Conservation (phyloP, 2,797 vertebrate species). For the Champsocephalus esox region DNA sequence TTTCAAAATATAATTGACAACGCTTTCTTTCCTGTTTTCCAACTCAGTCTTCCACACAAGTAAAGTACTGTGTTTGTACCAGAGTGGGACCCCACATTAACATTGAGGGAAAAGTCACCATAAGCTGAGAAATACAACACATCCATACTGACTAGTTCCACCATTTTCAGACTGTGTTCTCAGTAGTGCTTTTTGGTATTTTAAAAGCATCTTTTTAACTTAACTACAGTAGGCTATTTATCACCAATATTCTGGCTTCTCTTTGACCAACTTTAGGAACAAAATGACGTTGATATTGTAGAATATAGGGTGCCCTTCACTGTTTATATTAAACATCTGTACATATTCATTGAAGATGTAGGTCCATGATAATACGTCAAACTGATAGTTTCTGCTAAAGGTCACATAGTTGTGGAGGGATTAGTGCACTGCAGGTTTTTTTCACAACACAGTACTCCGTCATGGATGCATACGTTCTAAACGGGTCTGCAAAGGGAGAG, state of each 20-base stretch:
- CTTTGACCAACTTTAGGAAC: slow-evolving; percentile 12
- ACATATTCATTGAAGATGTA: neutral
- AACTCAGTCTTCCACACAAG: slow-evolving; percentile 16
- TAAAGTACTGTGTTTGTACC: slow-evolving; percentile 8
- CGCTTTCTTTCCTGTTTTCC: slow-evolving; percentile 1
- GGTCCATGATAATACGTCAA: neutral
- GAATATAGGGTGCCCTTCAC: neutral
- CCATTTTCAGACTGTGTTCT: slow-evolving; percentile 51
- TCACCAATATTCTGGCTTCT: slow-evolving; percentile 11
- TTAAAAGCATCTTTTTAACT: slow-evolving; percentile 18
- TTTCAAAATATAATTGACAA: neutral
- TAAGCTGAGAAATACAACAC: slow-evolving; percentile 79
- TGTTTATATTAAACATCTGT: neutral
- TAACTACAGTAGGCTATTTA: slow-evolving; percentile 27
- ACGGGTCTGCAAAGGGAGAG: slow-evolving; percentile 18
- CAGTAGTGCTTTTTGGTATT: slow-evolving; percentile 37
- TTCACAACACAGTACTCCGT: slow-evolving; percentile 70
- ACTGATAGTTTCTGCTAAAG: slow-evolving; percentile 49
- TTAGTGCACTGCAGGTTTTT: slow-evolving; percentile 67
- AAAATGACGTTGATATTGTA: neutral
- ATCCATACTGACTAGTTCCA: slow-evolving; percentile 48
- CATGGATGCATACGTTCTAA: slow-evolving; percentile 54
- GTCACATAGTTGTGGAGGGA: slow-evolving; percentile 57
- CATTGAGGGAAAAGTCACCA: slow-evolving; percentile 54
- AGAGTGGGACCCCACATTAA: slow-evolving; percentile 46